Conservation (phyloP, 2,888 invertebrate genomes). For the Athripsodes cinereus region DNA sequence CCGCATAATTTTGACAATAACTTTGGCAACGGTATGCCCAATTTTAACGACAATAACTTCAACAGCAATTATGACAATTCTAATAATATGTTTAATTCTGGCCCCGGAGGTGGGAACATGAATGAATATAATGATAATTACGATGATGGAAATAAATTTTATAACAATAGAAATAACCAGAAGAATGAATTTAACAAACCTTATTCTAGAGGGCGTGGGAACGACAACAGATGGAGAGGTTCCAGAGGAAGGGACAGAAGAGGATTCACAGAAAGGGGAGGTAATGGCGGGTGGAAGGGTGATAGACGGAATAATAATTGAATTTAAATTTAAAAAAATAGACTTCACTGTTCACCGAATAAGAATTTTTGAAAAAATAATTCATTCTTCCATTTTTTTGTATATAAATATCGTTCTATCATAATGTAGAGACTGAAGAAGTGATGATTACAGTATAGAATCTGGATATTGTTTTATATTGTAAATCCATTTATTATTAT, state of each 20-base stretch:
- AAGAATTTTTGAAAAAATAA: neutral
- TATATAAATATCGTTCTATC: too few species aligned
- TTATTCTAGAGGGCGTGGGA: slow-evolving; percentile 25
- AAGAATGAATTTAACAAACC: slow-evolving; percentile 27
- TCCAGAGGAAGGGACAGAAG: slow-evolving; percentile 29
- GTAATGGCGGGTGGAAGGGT: slow-evolving; percentile 47
- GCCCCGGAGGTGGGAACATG: slow-evolving; percentile 37
- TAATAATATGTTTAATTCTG: slow-evolving; percentile 41
- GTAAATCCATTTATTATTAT: too few species aligned
- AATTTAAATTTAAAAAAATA: too few species aligned
- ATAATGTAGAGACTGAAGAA: neutral
- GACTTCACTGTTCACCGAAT: too few species aligned
- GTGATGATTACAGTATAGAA: too few species aligned
- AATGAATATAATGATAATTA: slow-evolving; percentile 34
- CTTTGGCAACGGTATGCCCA: slow-evolving; percentile 32
- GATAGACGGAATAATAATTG: slow-evolving; percentile 41
- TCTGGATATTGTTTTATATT: too few species aligned
- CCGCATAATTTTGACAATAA: slow-evolving; percentile 46
- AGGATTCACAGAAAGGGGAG: slow-evolving; percentile 43
- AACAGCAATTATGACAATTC: slow-evolving; percentile 36
- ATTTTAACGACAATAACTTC: slow-evolving; percentile 31
- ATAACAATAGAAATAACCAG: slow-evolving; percentile 38
- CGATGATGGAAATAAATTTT: slow-evolving; percentile 32
- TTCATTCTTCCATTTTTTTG: neutral
- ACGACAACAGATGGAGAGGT: slow-evolving; percentile 25